Evolutionary conservation across 1,140 invertebrate species (phyloP), one percentile per base, ranked within the genome.

Genomic region (Mamestra configurata): DNA sequence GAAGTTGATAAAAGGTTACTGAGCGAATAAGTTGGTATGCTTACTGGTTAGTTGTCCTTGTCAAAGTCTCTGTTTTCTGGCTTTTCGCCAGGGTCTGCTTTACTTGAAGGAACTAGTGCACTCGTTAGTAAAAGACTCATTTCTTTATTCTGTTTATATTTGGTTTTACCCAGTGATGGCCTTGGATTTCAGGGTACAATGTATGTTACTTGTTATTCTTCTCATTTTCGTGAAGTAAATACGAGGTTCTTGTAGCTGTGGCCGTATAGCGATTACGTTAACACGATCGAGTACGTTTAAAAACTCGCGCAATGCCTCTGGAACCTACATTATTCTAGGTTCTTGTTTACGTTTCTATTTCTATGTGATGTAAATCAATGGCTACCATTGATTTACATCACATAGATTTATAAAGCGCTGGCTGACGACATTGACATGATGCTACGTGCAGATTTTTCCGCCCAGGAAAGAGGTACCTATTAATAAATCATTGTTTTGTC

Each of bases 401-500:
- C 31, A 37, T n/a, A n/a, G n/a, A n/a, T 64, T n/a, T 1, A 37
- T 20, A 18, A 8, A 61, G 1, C 20, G 31, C 7, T 40, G 31
- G 31, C 18, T 64, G 8, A 64, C 59, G 18, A 18, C 18, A 40
- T 4, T 20, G 15, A n/a, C 31, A 61, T n/a, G 31, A 35, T 37
- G n/a, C 35, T 64, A 24, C 20, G 8, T 13, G 0, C 7, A 13
- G 20, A 55, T 55, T 24, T 64, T 61, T 64, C 18, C 31, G 59
- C 7, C 35, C 40, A 68, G 40, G 64, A 66, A 68, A 68, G 46
- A 24, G 37, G 64, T 68, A n/a, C n/a, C n/a, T n/a, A 68, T 68
- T 68, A 46, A 68, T 68, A 68, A 68, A 68, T 68, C 64, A 64
- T 64, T 64, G 40, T 46, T 68, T 27, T n/a, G 64, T 40, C 40